These are phyloP conservation scores for Craseonycteris thonglongyai DNA, from an alignment of 2,113 vertebrate genomes.

Conservation along the genomic window DNA sequence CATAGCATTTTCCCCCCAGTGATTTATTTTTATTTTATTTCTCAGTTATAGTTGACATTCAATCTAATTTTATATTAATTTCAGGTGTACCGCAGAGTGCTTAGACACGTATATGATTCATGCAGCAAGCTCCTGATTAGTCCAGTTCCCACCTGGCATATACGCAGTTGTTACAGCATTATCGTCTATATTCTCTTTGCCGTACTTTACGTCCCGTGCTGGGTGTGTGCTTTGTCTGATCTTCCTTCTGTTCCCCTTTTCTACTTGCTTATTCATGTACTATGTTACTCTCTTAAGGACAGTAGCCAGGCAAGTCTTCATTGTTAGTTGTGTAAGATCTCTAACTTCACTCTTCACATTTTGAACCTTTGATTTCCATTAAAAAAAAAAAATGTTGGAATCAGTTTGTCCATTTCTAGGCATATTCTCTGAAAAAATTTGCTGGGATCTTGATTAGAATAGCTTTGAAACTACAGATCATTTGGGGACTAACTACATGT, in stretches of 20 bases:
- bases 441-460: neutral
- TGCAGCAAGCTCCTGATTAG: too few species aligned
- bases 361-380: neutral
- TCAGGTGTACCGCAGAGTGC: too few species aligned
- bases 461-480: neutral
- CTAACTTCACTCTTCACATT: neutral
- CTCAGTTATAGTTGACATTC: too few species aligned
- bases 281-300: neutral
- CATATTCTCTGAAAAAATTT: neutral
- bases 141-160: too few species aligned
- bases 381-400: neutral
- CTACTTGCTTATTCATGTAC: neutral
- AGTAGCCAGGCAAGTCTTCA: too few species aligned
- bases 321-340: neutral
- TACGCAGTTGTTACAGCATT: too few species aligned
- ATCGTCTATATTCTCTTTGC: too few species aligned
- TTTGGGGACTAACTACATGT: neutral
- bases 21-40: too few species aligned
- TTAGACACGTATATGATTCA: too few species aligned
- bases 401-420: neutral
- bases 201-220: too few species aligned
- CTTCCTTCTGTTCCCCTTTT: fast-evolving
- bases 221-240: neutral
- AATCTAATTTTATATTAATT: too few species aligned
- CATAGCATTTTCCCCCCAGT: too few species aligned